These are phyloP conservation scores for Cepaea hortensis DNA, from an alignment of 2,888 invertebrate genomes.

Conservation along the genomic window DNA sequence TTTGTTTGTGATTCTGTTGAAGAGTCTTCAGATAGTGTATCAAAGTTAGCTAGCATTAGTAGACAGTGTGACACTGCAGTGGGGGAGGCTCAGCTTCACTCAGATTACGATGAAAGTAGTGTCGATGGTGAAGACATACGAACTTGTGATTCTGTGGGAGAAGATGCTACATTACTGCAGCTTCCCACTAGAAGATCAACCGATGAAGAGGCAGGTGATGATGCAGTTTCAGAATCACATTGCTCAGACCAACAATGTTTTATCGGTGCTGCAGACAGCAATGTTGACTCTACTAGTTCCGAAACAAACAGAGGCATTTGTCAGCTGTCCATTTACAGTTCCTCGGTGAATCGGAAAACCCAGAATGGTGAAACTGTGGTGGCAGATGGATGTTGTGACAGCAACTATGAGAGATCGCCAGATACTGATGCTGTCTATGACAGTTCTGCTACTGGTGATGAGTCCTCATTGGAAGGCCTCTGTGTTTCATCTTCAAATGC, in stretches of 20 bases:
- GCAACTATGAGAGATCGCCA: slow-evolving; percentile 48
- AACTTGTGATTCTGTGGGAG: slow-evolving; percentile 37
- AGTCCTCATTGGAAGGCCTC: slow-evolving; percentile 32
- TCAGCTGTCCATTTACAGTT: neutral
- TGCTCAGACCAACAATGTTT: slow-evolving; percentile 20
- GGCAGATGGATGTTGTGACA: slow-evolving; percentile 48
- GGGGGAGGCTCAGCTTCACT: neutral
- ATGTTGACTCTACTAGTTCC: slow-evolving; percentile 51
- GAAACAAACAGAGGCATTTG: slow-evolving; percentile 1
- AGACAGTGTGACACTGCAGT: slow-evolving; percentile 18
- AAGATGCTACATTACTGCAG: neutral
- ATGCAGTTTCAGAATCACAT: slow-evolving; percentile 40
- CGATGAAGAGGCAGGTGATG: slow-evolving; percentile 30
- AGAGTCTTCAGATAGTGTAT: slow-evolving; percentile 11
- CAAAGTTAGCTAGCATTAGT: neutral
- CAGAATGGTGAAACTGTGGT: neutral
- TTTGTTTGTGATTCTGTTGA: slow-evolving; percentile 45
- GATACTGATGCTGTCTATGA: slow-evolving; percentile 13
- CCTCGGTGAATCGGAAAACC: neutral
- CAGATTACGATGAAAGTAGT: slow-evolving; percentile 17
- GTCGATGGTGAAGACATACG: slow-evolving; percentile 4
- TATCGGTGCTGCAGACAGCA: slow-evolving; percentile 32
- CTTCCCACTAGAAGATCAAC: slow-evolving; percentile 5
- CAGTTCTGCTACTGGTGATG: slow-evolving; percentile 32
- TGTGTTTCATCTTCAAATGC: slow-evolving; percentile 50